These are phyloP conservation scores for Vanessa cardui DNA, from an alignment of 2,888 invertebrate species.

Conservation along the genomic window DNA sequence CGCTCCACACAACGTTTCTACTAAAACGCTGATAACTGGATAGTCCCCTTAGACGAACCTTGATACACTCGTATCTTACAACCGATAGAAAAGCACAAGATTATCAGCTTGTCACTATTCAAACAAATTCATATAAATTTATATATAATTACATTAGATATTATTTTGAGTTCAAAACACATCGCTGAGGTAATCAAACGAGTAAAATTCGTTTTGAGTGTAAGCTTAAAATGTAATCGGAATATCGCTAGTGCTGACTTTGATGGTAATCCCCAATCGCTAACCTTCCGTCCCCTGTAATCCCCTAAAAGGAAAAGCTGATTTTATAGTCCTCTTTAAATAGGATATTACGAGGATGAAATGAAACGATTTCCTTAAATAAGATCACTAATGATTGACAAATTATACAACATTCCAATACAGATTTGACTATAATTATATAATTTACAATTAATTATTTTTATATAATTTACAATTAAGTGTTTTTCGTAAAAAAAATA, in stretches of 20 bases:
- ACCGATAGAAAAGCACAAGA: too few relatives aligned
- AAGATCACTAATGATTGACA: conserved; percentile 1
- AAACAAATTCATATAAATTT: not conserved
- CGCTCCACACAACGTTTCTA: too few relatives aligned
- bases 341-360: conserved; percentile 12
- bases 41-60: too few relatives aligned
- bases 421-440: not conserved
- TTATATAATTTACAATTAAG: too few relatives aligned
- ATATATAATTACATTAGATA: not conserved
- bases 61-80: too few relatives aligned
- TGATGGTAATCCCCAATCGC: conserved; percentile 28
- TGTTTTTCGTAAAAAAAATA: too few relatives aligned
- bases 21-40: too few relatives aligned
- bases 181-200: conserved; percentile 1
- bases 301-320: conserved; percentile 15
- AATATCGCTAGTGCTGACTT: conserved; percentile 22
- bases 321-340: conserved; percentile 24
- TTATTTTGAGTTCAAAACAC: not conserved
- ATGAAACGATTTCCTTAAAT: conserved; percentile 2
- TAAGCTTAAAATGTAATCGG: conserved; percentile 19
- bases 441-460: too few relatives aligned
- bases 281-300: conserved; percentile 23
- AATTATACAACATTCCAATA: not conserved
- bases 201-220: conserved; percentile 14
- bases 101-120: not conserved